Evolutionary conservation across 2,797 vertebrate species (phyloP).

Genomic region (Clarias laeviceps): DNA sequence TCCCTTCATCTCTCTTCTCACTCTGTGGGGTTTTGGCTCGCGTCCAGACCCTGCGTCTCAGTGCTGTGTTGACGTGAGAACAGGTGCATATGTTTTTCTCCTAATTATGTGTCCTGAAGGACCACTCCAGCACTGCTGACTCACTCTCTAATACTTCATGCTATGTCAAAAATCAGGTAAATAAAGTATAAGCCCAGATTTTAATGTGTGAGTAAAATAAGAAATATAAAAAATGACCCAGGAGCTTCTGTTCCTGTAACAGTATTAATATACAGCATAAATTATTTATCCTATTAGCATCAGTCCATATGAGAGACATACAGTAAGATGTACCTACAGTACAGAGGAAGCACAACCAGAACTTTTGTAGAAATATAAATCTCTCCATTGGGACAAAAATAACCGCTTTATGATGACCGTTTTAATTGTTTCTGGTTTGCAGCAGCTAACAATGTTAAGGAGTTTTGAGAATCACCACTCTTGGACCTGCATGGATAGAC

Average conservation of each 20-base stretch:
- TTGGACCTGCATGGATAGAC: not conserved
- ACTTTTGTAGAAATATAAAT: not conserved
- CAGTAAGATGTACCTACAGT: not conserved
- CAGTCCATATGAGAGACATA: too few species aligned
- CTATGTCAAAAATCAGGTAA: constrained; percentile 19
- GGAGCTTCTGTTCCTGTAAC: not conserved
- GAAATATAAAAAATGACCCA: not conserved
- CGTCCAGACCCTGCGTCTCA: constrained; percentile 18
- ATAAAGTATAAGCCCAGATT: constrained; percentile 1
- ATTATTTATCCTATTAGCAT: not conserved
- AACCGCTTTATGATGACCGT: too few species aligned
- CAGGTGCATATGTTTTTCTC: constrained; percentile 50
- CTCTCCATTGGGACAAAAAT: not conserved
- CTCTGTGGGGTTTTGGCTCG: constrained; percentile 25
- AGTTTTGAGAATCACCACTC: not conserved
- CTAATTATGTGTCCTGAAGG: constrained; percentile 43
- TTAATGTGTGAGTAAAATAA: not conserved
- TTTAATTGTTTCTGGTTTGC: not conserved
- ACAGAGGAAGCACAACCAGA: not conserved
- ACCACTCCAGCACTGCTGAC: constrained; percentile 25
- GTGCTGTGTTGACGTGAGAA: constrained; percentile 36
- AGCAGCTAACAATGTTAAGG: not conserved
- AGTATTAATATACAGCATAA: too few species aligned
- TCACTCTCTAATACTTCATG: constrained; percentile 32
- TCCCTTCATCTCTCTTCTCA: constrained; percentile 27